A percentile compares a stretch with the other conserved stretches of the same genome.
Evolutionary conservation across 2,888 invertebrate species (phyloP).

Genomic region (Coelinius sp.): DNA sequence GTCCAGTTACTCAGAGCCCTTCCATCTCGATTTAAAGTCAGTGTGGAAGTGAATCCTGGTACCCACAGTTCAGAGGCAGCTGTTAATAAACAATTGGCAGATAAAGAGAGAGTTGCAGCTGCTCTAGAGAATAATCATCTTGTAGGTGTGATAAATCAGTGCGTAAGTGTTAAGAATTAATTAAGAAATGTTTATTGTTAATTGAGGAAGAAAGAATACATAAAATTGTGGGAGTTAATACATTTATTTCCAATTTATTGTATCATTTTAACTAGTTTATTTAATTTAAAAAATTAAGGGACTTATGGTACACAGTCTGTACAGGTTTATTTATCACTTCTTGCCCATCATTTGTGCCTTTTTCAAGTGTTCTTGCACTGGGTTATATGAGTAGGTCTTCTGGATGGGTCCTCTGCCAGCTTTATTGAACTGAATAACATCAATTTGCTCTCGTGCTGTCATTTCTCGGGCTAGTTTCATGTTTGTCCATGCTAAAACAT

Average conservation of each 20-base stretch:
- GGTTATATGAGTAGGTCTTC: slow-evolving; percentile 91
- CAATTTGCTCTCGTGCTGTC: slow-evolving; percentile 82
- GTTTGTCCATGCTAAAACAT: slow-evolving; percentile 82
- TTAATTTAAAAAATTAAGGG: slow-evolving; percentile 25
- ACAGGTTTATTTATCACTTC: slow-evolving; percentile 67
- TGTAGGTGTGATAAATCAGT: slow-evolving; percentile 94
- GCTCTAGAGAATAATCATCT: slow-evolving; percentile 95
- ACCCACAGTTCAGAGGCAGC: slow-evolving; percentile 92
- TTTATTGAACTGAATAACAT: slow-evolving; percentile 84
- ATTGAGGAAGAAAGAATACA: not conserved
- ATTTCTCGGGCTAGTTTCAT: slow-evolving; percentile 84
- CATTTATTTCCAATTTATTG: not conserved
- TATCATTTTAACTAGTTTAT: slow-evolving; percentile 23
- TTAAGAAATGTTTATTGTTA: slow-evolving; percentile 13
- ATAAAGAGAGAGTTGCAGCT: slow-evolving; percentile 98
- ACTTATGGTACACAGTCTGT: not conserved
- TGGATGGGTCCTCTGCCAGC: slow-evolving; percentile 90
- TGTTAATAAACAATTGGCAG: slow-evolving; percentile 97
- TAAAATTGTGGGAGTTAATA: not conserved
- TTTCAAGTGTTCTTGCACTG: slow-evolving; percentile 74
- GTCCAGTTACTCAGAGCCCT: slow-evolving; percentile 90
- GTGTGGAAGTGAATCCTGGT: slow-evolving; percentile 91
- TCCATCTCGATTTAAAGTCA: slow-evolving; percentile 88
- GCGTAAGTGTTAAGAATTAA: slow-evolving; percentile 72
- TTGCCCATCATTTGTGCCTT: slow-evolving; percentile 74